These are phyloP conservation scores for Macaca mulatta DNA, from an alignment of 2,113 vertebrate species.

Conservation along the genomic window DNA sequence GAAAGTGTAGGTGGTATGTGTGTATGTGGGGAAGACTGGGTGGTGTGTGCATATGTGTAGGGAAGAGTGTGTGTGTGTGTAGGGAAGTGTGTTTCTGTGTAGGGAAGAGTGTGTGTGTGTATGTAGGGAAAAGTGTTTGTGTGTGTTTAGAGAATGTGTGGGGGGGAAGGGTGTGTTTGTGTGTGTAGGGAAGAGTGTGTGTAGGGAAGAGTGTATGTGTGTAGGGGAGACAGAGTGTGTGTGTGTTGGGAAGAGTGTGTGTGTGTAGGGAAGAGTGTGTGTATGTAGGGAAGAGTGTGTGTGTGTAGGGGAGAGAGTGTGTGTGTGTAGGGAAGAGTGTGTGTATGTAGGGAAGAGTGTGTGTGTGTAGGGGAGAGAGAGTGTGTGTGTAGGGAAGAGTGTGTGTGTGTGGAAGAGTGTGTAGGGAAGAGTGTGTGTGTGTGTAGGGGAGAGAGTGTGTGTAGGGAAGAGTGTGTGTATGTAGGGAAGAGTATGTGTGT, in stretches of 20 bases:
- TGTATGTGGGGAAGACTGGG: neutral
- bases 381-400: neutral
- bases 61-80: neutral
- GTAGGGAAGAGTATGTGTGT: accelerated
- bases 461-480: too few species aligned
- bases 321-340: too few species aligned
- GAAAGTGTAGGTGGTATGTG: neutral
- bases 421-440: too few species aligned
- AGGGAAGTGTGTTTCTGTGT: neutral
- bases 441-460: neutral
- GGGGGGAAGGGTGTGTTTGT: neutral
- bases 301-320: too few species aligned
- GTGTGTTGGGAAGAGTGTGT: too few species aligned
- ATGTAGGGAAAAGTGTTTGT: neutral
- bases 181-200: neutral
- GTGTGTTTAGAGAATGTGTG: neutral
- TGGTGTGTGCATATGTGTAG: neutral
- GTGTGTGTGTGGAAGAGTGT: neutral
- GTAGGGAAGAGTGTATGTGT: neutral
- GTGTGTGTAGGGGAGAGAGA: too few species aligned
- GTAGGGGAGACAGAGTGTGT: neutral
- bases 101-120: too few species aligned
- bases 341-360: too few species aligned
- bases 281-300: too few species aligned
- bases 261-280: too few species aligned